These are phyloP conservation scores for Notiomystis cincta DNA, from an alignment of 2,113 vertebrate species.

Conservation along the genomic window DNA sequence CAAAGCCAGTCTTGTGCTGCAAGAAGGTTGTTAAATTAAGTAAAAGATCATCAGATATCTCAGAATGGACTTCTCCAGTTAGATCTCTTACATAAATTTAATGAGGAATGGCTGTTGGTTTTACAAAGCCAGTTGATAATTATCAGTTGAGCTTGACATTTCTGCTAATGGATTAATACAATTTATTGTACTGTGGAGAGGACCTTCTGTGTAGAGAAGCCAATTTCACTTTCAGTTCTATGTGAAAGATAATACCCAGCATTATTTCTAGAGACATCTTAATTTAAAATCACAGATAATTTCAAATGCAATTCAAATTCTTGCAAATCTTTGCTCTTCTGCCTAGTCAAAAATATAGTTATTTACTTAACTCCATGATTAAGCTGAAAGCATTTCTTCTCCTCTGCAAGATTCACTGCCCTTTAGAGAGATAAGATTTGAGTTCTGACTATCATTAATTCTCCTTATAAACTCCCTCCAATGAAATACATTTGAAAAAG, in stretches of 20 bases:
- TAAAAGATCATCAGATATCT: neutral
- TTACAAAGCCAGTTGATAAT: conserved; percentile 27
- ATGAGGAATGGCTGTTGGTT: conserved; percentile 6
- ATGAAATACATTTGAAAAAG: neutral
- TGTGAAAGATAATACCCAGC: neutral
- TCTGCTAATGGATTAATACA: conserved; percentile 36
- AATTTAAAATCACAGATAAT: conserved; percentile 29
- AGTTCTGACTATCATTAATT: neutral
- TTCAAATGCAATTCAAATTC: neutral
- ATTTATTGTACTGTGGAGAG: conserved; percentile 9
- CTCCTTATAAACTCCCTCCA: neutral
- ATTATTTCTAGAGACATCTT: neutral
- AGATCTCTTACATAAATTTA: conserved; percentile 34
- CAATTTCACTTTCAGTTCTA: conserved; percentile 6
- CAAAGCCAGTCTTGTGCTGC: neutral
- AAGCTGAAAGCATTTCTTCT: neutral
- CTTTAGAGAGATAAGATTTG: neutral
- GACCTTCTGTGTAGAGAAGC: neutral
- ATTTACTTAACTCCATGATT: neutral
- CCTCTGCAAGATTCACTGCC: neutral
- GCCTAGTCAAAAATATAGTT: neutral
- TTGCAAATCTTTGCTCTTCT: neutral
- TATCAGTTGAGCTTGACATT: conserved; percentile 36
- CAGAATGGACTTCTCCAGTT: neutral
- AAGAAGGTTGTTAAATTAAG: neutral